These are phyloP conservation scores for Hirundo rustica DNA, from an alignment of 2,797 vertebrate genomes.

Conservation along the genomic window DNA sequence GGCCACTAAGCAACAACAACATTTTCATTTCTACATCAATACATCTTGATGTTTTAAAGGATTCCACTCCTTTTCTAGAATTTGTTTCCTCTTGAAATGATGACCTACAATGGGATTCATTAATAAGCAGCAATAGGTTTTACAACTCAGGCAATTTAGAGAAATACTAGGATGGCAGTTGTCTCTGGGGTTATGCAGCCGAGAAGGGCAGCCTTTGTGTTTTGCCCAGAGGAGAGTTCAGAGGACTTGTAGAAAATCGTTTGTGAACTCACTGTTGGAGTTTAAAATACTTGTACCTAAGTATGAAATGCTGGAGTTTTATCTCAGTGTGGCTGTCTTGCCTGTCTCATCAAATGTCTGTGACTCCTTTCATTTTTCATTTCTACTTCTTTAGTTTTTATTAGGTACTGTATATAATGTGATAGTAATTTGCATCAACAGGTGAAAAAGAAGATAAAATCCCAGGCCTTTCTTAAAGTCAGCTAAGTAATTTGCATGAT, in stretches of 20 bases:
- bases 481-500: background rate
- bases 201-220: background rate
- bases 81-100: background rate
- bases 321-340: background rate
- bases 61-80: background rate
- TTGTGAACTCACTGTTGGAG: background rate
- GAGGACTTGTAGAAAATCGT: background rate
- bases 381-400: background rate
- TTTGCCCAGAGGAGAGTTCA: background rate
- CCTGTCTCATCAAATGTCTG: background rate
- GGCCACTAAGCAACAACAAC: background rate
- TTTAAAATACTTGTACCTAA: background rate
- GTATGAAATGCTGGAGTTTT: background rate
- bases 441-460: background rate
- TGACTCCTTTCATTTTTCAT: background rate
- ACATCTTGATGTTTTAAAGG: background rate
- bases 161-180: background rate
- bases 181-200: background rate
- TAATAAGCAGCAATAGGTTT: background rate
- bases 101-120: background rate
- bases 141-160: background rate
- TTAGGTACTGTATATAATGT: background rate
- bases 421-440: background rate
- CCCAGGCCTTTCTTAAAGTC: background rate
- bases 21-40: background rate